phyloP scores from a whole-genome alignment of 2,888 invertebrate species.

The Oscheius sp. region DNA sequence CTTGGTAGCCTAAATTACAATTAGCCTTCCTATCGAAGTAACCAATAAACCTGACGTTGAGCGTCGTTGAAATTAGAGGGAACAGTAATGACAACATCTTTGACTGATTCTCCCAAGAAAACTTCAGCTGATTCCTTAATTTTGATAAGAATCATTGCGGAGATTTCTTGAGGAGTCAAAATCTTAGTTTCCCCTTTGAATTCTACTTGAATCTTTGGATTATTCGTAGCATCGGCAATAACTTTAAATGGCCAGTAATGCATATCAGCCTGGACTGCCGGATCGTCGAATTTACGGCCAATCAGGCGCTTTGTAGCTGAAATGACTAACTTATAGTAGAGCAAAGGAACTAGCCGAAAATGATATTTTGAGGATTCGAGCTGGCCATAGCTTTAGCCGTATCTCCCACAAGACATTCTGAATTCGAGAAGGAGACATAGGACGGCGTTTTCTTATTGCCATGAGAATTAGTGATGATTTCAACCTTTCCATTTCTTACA shows the following conservation, averaged over 20 bases:
- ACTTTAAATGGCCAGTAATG: constrained; percentile 73
- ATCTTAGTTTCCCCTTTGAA: constrained; percentile 76
- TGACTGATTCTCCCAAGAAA: neutral
- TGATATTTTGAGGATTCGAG: constrained; percentile 71
- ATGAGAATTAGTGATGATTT: constrained; percentile 73
- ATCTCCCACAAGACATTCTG: constrained; percentile 73
- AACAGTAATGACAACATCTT: neutral
- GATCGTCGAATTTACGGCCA: constrained; percentile 72
- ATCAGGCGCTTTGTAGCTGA: constrained; percentile 56
- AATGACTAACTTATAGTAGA: neutral
- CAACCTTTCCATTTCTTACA: constrained; percentile 74
- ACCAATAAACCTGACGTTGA: constrained; percentile 53
- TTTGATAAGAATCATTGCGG: neutral
- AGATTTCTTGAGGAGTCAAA: neutral
- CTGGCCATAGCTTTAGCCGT: constrained; percentile 74
- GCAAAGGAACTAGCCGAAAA: constrained; percentile 10
- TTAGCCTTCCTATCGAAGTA: too few relatives aligned
- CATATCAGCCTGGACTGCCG: constrained; percentile 70
- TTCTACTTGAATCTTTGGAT: constrained; percentile 76
- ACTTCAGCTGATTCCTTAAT: neutral
- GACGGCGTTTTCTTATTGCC: constrained; percentile 78
- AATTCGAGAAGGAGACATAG: constrained; percentile 74
- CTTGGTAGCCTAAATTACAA: too few relatives aligned
- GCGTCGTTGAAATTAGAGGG: constrained; percentile 54
- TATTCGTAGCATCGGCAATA: constrained; percentile 41